phyloP scores from a whole-genome alignment of 2,888 invertebrate species.

The Erannis defoliaria region DNA sequence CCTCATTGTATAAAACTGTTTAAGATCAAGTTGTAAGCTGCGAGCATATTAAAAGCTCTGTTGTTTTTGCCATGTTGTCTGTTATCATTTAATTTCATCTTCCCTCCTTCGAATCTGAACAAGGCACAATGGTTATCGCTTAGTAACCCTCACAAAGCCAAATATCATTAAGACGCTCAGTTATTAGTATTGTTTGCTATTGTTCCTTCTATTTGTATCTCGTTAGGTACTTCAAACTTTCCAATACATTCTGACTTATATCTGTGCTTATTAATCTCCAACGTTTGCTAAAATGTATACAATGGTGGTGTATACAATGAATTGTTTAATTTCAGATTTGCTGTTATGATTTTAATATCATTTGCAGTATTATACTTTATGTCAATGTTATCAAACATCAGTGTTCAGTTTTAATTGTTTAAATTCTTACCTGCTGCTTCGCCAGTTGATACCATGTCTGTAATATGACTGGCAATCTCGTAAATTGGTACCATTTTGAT shows the following conservation, averaged over 20 bases:
- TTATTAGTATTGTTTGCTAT: slow-evolving; percentile 25
- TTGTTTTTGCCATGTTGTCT: slow-evolving; percentile 24
- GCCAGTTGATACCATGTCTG: slow-evolving; percentile 98
- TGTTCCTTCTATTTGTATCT: slow-evolving; percentile 36
- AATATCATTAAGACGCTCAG: slow-evolving; percentile 34
- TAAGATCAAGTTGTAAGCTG: background rate
- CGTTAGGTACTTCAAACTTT: slow-evolving; percentile 30
- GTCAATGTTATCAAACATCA: slow-evolving; percentile 31
- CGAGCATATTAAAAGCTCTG: slow-evolving; percentile 1
- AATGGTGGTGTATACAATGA: background rate
- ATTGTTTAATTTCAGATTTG: slow-evolving; percentile 25
- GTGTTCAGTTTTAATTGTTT: slow-evolving; percentile 7
- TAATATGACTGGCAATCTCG: slow-evolving; percentile 94
- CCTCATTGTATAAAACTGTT: background rate
- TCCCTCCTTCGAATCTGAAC: slow-evolving; percentile 24
- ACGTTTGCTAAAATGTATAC: slow-evolving; percentile 9
- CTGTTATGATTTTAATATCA: slow-evolving; percentile 20
- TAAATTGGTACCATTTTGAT: slow-evolving; percentile 94
- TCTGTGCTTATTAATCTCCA: background rate
- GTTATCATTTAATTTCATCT: slow-evolving; percentile 41
- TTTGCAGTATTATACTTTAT: slow-evolving; percentile 2
- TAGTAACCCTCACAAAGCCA: slow-evolving; percentile 32
- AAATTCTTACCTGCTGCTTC: slow-evolving; percentile 91
- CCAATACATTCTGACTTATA: slow-evolving; percentile 21
- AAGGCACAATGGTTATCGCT: slow-evolving; percentile 26